A percentile compares a stretch with the other conserved stretches of the same genome.
Conservation (phyloP, 2,888 invertebrate species). For the Drepanosiphum platanoidis region DNA sequence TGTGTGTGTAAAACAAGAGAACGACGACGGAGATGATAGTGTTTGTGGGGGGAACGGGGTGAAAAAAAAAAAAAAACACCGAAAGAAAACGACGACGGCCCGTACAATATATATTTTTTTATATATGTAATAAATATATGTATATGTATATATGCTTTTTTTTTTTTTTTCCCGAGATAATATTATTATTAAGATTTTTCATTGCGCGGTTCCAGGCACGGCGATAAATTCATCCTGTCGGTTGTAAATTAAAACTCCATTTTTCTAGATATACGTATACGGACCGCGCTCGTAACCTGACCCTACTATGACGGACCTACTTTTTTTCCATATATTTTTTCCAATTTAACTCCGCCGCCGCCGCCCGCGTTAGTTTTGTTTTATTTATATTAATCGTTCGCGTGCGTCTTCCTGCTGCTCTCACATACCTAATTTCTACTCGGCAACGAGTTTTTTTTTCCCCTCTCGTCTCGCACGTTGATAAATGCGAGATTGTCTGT, state of each 20-base stretch:
- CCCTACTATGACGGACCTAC: constrained; percentile 36
- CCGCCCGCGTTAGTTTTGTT: constrained; percentile 52
- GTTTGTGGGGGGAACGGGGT: neutral
- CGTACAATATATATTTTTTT: constrained; percentile 26
- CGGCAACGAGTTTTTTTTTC: constrained; percentile 29
- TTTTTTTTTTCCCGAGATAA: constrained; percentile 26
- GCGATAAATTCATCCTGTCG: constrained; percentile 61
- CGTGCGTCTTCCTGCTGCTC: neutral
- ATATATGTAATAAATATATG: neutral
- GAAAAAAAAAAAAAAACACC: constrained; percentile 27
- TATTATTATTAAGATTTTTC: constrained; percentile 61
- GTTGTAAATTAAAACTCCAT: constrained; percentile 61
- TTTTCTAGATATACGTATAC: constrained; percentile 54
- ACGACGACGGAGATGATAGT: neutral
- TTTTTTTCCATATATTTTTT: constrained; percentile 32
- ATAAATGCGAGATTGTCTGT: constrained; percentile 51
- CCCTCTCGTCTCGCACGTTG: constrained; percentile 5
- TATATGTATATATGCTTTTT: neutral
- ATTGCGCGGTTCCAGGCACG: constrained; percentile 44
- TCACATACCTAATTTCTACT: constrained; percentile 17
- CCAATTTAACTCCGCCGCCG: constrained; percentile 51
- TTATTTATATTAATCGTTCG: constrained; percentile 59
- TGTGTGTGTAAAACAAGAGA: constrained; percentile 10
- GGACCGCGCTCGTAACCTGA: constrained; percentile 19
- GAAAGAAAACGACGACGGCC: constrained; percentile 36